Conservation (phyloP, 1,140 invertebrate species). For the Papilio polyxenes region DNA sequence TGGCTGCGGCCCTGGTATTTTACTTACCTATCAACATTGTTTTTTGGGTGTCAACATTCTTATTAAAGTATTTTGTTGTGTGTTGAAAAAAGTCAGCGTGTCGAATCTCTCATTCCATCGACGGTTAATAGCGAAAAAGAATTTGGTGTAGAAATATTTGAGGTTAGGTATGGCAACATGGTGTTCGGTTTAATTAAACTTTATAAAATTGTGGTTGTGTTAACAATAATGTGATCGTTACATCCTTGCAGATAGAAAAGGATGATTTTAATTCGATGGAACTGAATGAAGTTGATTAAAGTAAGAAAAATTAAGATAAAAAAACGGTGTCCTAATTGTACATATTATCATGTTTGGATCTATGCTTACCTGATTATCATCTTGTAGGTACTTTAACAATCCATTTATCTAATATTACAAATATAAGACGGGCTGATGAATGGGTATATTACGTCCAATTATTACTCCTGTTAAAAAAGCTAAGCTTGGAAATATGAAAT, state of each 20-base stretch:
- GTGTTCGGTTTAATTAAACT: not conserved
- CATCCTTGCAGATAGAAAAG: not conserved
- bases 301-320: not conserved
- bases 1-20: conserved; percentile 58
- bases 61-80: conserved; percentile 38
- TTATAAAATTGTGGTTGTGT: not conserved
- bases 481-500: conserved; percentile 11
- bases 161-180: conserved; percentile 16
- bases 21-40: conserved; percentile 65
- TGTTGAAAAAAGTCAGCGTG: conserved; percentile 25
- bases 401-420: not conserved
- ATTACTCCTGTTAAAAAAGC: not conserved
- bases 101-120: conserved; percentile 11
- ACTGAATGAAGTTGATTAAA: not conserved
- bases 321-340: too few species aligned
- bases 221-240: not conserved
- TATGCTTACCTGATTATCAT: not conserved
- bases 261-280: not conserved
- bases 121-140: conserved; percentile 32
- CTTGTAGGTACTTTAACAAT: not conserved
- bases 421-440: not conserved
- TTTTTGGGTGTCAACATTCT: conserved; percentile 47
- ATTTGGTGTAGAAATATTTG: conserved; percentile 30
- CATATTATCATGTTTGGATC: too few species aligned
- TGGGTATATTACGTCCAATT: conserved; percentile 2